A percentile compares a stretch with the other conserved stretches of the same genome.
Evolutionary conservation across 2,888 invertebrate species (phyloP).

Genomic region (Junonia oenone): DNA sequence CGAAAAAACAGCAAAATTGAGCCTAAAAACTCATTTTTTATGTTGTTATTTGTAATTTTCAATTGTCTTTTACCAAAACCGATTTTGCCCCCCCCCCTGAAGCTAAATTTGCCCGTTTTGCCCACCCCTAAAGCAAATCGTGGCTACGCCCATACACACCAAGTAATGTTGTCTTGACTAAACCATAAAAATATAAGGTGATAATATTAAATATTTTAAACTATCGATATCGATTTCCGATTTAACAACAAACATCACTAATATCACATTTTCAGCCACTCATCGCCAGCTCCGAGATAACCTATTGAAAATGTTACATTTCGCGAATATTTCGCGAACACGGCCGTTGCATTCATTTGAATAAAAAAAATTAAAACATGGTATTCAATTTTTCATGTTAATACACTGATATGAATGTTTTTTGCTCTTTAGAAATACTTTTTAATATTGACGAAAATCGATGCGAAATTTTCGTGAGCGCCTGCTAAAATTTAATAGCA

Average conservation of each 20-base stretch:
- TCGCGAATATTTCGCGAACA: conserved; percentile 1
- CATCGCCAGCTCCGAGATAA: conserved; percentile 33
- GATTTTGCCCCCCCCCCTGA: too few relatives aligned
- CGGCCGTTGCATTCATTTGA: neutral
- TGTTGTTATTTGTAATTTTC: too few relatives aligned
- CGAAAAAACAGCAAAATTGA: too few relatives aligned
- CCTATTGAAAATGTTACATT: conserved; percentile 35
- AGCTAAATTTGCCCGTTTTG: too few relatives aligned
- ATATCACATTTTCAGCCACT: conserved; percentile 26
- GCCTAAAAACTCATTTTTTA: too few relatives aligned
- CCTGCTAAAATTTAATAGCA: neutral
- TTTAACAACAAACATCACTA: neutral
- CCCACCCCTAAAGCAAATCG: too few relatives aligned
- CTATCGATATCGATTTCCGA: neutral
- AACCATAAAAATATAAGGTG: too few relatives aligned
- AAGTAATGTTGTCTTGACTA: too few relatives aligned
- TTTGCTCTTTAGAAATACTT: neutral
- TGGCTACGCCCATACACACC: too few relatives aligned
- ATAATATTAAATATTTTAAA: neutral
- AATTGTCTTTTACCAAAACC: too few relatives aligned
- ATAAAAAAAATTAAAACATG: conserved; percentile 10
- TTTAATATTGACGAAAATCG: neutral
- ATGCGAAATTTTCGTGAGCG: neutral
- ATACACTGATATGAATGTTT: conserved; percentile 3
- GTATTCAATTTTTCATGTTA: conserved; percentile 18